Percentiles rank a stretch among this genome's conserved stretches.
phyloP scores from a whole-genome alignment of 2,888 invertebrate species.

The Philereme transversata region DNA sequence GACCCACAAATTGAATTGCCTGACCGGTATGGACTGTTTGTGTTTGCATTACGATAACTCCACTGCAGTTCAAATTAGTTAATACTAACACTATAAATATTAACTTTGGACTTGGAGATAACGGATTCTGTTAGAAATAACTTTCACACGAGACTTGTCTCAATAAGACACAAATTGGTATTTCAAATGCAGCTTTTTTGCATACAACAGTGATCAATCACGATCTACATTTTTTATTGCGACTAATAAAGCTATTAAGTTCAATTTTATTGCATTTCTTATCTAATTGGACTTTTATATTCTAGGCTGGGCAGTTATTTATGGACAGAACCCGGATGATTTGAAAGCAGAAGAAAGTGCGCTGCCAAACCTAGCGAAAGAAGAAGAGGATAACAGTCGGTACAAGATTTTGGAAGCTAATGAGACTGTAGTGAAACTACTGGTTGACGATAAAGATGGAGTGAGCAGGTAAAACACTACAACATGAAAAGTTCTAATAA shows the following conservation, averaged over 20 bases:
- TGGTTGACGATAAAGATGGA: constrained; percentile 75
- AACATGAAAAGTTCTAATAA: neutral
- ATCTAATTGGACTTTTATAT: constrained; percentile 22
- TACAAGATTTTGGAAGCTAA: constrained; percentile 79
- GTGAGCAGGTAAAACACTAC: constrained; percentile 66
- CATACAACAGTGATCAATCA: constrained; percentile 28
- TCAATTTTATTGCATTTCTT: constrained; percentile 14
- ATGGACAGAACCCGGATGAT: constrained; percentile 46
- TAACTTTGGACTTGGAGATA: constrained; percentile 45
- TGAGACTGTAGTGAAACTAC: constrained; percentile 71
- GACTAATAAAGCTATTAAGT: constrained; percentile 18
- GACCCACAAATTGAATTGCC: constrained; percentile 67
- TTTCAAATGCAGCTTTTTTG: constrained; percentile 29
- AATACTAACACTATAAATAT: constrained; percentile 49
- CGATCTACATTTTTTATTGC: constrained; percentile 18
- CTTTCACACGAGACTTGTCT: constrained; percentile 42
- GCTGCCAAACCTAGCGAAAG: constrained; percentile 63
- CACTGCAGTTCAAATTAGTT: constrained; percentile 48
- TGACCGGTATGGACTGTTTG: constrained; percentile 39
- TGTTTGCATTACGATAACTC: constrained; percentile 66
- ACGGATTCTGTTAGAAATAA: constrained; percentile 49
- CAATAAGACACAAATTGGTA: constrained; percentile 17
- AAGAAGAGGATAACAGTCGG: constrained; percentile 77
- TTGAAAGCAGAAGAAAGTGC: constrained; percentile 50
- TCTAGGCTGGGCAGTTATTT: constrained; percentile 56